These are phyloP conservation scores for Coendou prehensilis DNA, from an alignment of 2,797 vertebrate species.

Conservation along the genomic window DNA sequence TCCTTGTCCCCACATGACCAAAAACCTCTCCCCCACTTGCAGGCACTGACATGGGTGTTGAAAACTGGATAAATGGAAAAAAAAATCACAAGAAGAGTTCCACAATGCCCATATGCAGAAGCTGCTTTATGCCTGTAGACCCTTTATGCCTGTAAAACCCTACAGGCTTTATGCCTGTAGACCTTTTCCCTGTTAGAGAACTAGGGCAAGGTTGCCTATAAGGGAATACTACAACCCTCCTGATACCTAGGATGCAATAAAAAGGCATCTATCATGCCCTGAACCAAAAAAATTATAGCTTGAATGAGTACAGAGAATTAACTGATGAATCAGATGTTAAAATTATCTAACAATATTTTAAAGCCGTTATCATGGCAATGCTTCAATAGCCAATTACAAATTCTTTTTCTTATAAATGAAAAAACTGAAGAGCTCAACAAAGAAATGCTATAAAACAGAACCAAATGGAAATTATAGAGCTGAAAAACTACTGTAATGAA, in stretches of 20 bases:
- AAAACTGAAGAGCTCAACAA: background rate
- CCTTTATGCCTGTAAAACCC: background rate
- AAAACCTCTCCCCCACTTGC: background rate
- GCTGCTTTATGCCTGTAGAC: background rate
- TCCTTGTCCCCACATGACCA: no score
- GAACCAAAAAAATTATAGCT: background rate
- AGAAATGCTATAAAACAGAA: background rate
- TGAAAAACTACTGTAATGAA: background rate
- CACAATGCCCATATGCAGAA: background rate
- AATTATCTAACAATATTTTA: background rate
- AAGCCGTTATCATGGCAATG: background rate
- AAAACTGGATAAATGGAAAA: background rate
- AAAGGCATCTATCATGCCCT: background rate
- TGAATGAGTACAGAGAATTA: background rate
- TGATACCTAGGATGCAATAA: background rate
- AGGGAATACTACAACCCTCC: background rate
- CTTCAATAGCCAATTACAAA: background rate
- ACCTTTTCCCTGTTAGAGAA: background rate
- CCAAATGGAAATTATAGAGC: background rate
- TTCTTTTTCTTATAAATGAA: background rate
- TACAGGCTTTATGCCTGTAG: background rate
- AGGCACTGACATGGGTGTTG: no score
- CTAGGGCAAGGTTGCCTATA: rapidly evolving
- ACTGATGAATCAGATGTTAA: background rate
- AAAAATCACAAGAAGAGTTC: background rate